A percentile compares a stretch with the other conserved stretches of the same genome.
Evolutionary conservation across 2,113 vertebrate genomes (phyloP).

Genomic region (Sitta europaea): DNA sequence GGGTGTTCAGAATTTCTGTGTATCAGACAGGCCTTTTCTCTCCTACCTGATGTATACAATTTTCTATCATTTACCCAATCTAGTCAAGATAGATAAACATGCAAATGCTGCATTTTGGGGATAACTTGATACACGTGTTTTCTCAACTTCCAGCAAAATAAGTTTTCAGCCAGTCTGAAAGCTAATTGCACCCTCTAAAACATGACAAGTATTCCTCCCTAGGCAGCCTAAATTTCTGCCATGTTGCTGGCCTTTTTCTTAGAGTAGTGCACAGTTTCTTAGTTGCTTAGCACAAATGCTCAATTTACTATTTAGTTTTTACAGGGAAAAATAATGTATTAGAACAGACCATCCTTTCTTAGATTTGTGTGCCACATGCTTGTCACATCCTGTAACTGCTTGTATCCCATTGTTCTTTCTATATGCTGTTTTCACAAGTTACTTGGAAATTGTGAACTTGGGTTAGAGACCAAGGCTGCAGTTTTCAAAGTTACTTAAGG

Average conservation of each 20-base stretch:
- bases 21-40: not conserved
- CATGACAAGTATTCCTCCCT: not conserved
- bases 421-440: not conserved
- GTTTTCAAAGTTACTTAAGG: not conserved
- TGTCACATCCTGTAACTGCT: not conserved
- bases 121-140: not conserved
- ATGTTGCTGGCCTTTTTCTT: not conserved
- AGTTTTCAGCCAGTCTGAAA: not conserved
- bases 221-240: not conserved
- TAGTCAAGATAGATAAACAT: not conserved
- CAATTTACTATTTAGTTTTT: not conserved
- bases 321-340: not conserved
- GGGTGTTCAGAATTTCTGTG: not conserved
- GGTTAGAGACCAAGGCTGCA: not conserved
- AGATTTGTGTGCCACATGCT: not conserved
- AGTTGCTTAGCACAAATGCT: not conserved
- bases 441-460: not conserved
- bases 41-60: not conserved
- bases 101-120: not conserved
- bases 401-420: not conserved
- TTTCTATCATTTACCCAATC: not conserved
- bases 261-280: not conserved
- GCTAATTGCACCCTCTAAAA: not conserved
- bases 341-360: not conserved
- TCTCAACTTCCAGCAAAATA: not conserved